Base-by-base conservation (phyloP, 2,888 invertebrate species). In the Coecobrya sp. region DNA sequence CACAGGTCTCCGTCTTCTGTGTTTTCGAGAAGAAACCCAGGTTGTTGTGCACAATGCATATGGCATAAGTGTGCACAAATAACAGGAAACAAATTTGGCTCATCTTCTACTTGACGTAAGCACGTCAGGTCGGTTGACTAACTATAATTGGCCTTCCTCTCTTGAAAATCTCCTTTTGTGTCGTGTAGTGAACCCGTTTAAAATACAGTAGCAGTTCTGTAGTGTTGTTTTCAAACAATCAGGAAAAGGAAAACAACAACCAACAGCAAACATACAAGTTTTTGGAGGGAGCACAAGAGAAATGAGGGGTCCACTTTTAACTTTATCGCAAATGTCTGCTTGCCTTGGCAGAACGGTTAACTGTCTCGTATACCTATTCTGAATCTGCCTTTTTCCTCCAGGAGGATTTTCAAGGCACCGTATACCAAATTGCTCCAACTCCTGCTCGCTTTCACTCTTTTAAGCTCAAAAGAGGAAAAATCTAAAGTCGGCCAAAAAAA, bases 21-120 rank as follows among this genome's bases (percentile, higher is more conserved):
- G 45, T 36, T 42, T 73, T 3, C 19, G 19, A 59, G 59, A 59
- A 59, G 16, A 27, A 49, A 49, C 3, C 7, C n/a, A n/a, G 16
- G 36, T 73, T 73, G 42, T 73, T 73, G 73, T 73, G 73, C n/a
- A 68, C 36, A n/a, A 25, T 19, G 62, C 25, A 19, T 59, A 22
- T 19, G 19, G 1, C 16, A 5, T n/a, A 22, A 70, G 42, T 36
- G 42, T 8, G 16, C 16, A 36, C 70, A 70, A 70, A 70, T 19
- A 70, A 87, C 87, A 76, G 62, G 84, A 90, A 90, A 90, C 89
- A 90, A 90, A 90, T 90, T 85, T 85, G 49, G 73, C 76, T 90
- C 89, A 90, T 90, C 89, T 90, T 90, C 84, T 85, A 55, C 89
- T 85, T 90, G 89, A 90, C 82, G 84, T 84, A 52, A 76, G 62